Percentiles rank a stretch among this genome's conserved stretches.
Conservation (phyloP, 2,888 invertebrate species). For the Chromoteleia sp. region DNA sequence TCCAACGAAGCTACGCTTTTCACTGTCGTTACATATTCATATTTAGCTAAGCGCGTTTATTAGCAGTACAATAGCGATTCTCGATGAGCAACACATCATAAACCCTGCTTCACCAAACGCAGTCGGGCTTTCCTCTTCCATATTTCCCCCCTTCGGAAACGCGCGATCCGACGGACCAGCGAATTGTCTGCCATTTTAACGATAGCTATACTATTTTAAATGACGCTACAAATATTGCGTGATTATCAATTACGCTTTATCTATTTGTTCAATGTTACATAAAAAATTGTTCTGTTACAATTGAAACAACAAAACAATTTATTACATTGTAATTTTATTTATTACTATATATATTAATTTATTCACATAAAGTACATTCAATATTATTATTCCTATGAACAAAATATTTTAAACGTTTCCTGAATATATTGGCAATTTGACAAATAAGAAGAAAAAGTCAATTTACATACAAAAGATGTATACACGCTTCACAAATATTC, state of each 20-base stretch:
- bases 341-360: too few species aligned
- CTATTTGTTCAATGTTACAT: too few species aligned
- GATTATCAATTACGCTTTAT: not conserved
- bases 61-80: constrained; percentile 79
- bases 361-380: too few species aligned
- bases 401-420: too few species aligned
- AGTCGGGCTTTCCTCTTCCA: constrained; percentile 49
- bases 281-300: too few species aligned
- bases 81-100: constrained; percentile 81
- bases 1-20: constrained; percentile 56
- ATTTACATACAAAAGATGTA: too few species aligned
- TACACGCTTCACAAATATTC: too few species aligned
- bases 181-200: constrained; percentile 38
- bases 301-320: too few species aligned
- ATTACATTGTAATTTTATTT: too few species aligned
- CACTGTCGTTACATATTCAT: constrained; percentile 78
- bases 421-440: too few species aligned
- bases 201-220: constrained; percentile 15
- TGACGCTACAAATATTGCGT: constrained; percentile 7
- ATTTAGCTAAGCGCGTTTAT: constrained; percentile 82
- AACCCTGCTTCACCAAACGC: constrained; percentile 77
- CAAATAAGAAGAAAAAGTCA: too few species aligned
- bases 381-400: too few species aligned
- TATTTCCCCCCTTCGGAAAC: constrained; percentile 39
- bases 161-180: constrained; percentile 63